Base-by-base conservation (phyloP, 1,140 invertebrate species). In the Brachionus plicatilis region DNA sequence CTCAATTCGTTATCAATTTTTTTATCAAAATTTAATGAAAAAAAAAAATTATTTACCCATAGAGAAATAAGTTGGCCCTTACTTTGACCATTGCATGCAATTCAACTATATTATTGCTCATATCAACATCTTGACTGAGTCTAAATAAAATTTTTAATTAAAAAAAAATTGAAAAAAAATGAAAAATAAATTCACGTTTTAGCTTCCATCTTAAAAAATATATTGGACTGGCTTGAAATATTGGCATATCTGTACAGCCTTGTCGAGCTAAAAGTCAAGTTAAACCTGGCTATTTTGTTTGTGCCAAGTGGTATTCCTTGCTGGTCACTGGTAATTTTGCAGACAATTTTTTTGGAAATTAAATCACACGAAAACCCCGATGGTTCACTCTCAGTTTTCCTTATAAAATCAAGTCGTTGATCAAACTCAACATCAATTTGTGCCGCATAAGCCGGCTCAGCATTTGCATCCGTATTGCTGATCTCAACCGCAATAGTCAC, bases 251-350 rank as follows among this genome's bases (percentile, higher is more conserved):
- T 60, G 29, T 82, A 82, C 5, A 82, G n/a, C 27, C 79, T 24
- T 24, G 33, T 82, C 12, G 79, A 82, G 20, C 79, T 82, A 68
- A 82, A 82, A 27, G 65, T 68, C n/a, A 82, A 37, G 65, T 82
- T 82, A 68, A 82, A 82, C 65, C 20, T 60, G 11, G 65, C 79
- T 27, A 68, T 47, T 27, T 47, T 82, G 37, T 68, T 82, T 5
- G 12, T 56, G 43, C 79, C 79, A n/a, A 82, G 53, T 17, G 79
- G 53, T 20, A 82, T 9, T 65, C 79, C 79, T 20, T 82, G 79
- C 14, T 24, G 14, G 50, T 76, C 72, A 29, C 14, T 50, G 11
- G 72, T 76, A 12, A 82, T n/a, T 37, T 82, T 82, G 43, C 79
- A 82, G 12, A 82, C n/a, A 29, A 82, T 37, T 45, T 68, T 82